Evolutionary conservation across 1,140 invertebrate species (phyloP), one percentile per base, ranked within the genome.

Genomic region (Lasaia peninsularis): DNA sequence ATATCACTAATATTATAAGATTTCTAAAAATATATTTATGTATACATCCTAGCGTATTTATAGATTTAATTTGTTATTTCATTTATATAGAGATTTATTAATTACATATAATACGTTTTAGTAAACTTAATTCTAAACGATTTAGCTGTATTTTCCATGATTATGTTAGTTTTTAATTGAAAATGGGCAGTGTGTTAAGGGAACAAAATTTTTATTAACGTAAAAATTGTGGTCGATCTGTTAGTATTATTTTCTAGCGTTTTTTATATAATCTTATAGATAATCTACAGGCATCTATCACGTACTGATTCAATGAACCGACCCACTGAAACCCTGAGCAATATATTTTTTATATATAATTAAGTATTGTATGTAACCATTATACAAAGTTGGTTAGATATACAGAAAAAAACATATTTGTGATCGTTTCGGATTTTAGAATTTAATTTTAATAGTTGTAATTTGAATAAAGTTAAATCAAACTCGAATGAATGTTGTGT

Each of bases 331-430:
- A 87, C 70, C 84, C 74, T 84, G 79, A 87, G 82, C 80, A 87
- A 86, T 87, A 87, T 87, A 86, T 87, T 87, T 86, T 65, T 86
- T 87, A 81, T 85, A 81, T 81, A 80, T 79, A 78, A 80, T 80
- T 83, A 85, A 81, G 78, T 80, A 86, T 85, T 79, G 70, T 73
- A 79, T 80, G 77, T 75, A 70, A 77, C 68, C 72, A 73, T 81
- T 84, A 81, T 83, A 84, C 83, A 83, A 72, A 56, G 73, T 79
- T 84, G 71, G 70, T 75, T 80, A 75, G 71, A 63, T 75, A 82
- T 82, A 84, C 75, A 84, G 69, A 75, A 72, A 70, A 69, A 71
- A 69, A 76, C 78, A 75, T 78, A 66, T 84, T 81, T 81, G 78
- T 82, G 78, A 80, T 79, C 56, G 69, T 80, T 86, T 79, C 60